Evolutionary conservation across 2,888 invertebrate species (phyloP), one percentile per base, ranked within the genome.

Genomic region (Coleophora flavipennella): DNA sequence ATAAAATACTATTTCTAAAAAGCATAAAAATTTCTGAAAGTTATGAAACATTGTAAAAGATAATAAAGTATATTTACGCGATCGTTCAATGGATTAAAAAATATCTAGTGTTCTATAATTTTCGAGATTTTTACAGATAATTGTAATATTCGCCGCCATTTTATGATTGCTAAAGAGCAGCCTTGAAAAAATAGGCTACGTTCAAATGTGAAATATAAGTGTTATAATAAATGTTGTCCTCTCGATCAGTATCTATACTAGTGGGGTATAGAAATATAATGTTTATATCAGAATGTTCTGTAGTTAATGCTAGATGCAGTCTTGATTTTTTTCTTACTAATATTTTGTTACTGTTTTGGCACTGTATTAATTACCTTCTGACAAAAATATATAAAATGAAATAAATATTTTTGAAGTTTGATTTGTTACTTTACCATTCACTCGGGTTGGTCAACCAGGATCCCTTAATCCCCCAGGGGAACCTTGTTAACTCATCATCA

Each of bases 311-410:
- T 84, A 84, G 84, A 74, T 81, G 80, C 83, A 76, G 72, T 68
- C 71, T 69, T 79, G 61, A 70, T 77, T 80, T 79, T 78, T 20
- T 81, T 79, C 77, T 70, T 80, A 81, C 83, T 84, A 84, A 84
- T 83, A 65, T 77, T 77, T 84, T 84, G 81, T 84, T 84, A 81
- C 73, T 80, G 80, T 81, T 81, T 83, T 79, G 81, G 83, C 84
- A 83, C 84, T 78, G 77, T 81, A 83, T 83, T 83, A 84, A 83
- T 81, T 81, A 84, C 77, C 84, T 81, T 83, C 83, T 81, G 83
- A 83, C 78, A 80, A 83, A 80, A 76, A 79, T n/a, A 81, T 81
- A 81, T 84, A 80, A 83, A 76, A 83, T 81, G 66, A 81, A 62
- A 68, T 76, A 74, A 76, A 66, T 59, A 44, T 53, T 55, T 52